These are phyloP conservation scores for Anser brachyrhynchus DNA, from an alignment of 2,113 vertebrate species.

Conservation along the genomic window DNA sequence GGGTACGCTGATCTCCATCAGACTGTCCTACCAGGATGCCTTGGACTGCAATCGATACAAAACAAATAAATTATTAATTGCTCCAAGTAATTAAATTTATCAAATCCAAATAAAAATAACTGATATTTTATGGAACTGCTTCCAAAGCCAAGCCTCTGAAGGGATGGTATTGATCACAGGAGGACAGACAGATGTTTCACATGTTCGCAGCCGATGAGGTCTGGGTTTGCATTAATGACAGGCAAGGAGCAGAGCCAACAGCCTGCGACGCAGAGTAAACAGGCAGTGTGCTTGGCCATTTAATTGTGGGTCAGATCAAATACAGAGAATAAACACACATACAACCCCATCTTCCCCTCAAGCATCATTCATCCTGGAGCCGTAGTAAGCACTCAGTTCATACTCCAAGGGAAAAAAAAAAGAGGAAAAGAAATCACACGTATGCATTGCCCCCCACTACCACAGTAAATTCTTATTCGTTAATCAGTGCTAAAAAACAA, in stretches of 20 bases:
- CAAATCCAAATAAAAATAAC: slow-evolving; percentile 75
- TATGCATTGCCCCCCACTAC: background rate
- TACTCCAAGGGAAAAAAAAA: background rate
- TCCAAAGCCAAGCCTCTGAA: slow-evolving; percentile 57
- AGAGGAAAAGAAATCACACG: background rate
- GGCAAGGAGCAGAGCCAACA: slow-evolving; percentile 34
- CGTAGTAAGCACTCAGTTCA: background rate
- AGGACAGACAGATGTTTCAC: slow-evolving; percentile 70
- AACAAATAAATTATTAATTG: slow-evolving; percentile 77
- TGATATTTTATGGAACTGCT: slow-evolving; percentile 67
- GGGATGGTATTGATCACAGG: slow-evolving; percentile 63
- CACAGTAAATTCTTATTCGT: slow-evolving; percentile 45
- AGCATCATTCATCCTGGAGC: slow-evolving; percentile 24
- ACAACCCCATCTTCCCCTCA: background rate
- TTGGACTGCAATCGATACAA: slow-evolving; percentile 63
- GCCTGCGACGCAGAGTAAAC: slow-evolving; percentile 21
- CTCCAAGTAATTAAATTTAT: slow-evolving; percentile 75
- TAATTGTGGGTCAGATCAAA: slow-evolving; percentile 57
- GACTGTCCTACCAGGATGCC: slow-evolving; percentile 55
- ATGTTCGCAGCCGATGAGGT: slow-evolving; percentile 25
- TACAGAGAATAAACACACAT: slow-evolving; percentile 21
- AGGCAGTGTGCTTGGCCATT: slow-evolving; percentile 16
- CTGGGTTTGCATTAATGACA: slow-evolving; percentile 69
- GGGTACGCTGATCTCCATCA: slow-evolving; percentile 47
- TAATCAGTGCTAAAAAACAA: slow-evolving; percentile 60